phyloP scores from a whole-genome alignment of 2,797 vertebrate species.

The Ctenochaetus hawaiiensis region DNA sequence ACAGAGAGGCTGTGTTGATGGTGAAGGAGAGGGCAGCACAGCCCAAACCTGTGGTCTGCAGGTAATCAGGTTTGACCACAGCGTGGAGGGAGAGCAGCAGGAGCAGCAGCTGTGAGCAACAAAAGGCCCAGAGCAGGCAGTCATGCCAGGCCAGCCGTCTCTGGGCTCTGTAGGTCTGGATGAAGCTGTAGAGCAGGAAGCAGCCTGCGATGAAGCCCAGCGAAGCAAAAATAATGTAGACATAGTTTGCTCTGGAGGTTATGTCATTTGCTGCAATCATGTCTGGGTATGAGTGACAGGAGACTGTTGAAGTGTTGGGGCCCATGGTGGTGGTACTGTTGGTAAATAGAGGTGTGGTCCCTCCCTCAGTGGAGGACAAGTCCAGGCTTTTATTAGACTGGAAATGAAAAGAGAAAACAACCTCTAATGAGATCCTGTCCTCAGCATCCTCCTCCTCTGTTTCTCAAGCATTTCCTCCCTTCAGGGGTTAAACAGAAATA shows the following conservation, averaged over 20 bases:
- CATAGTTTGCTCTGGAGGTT: conserved; percentile 81
- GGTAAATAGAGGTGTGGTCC: background rate
- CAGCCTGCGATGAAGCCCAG: conserved; percentile 79
- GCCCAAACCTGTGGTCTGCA: conserved; percentile 68
- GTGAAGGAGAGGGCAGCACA: conserved; percentile 85
- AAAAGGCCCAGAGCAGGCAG: conserved; percentile 80
- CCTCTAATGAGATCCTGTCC: conserved; percentile 4
- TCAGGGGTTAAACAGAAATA: background rate
- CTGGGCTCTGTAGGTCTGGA: conserved; percentile 71
- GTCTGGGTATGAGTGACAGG: background rate
- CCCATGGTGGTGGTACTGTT: background rate
- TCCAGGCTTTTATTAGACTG: conserved; percentile 42
- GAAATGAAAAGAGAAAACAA: conserved; percentile 43
- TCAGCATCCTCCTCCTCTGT: conserved; percentile 1
- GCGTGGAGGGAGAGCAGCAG: conserved; percentile 85
- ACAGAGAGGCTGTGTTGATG: conserved; percentile 83
- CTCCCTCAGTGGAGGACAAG: background rate
- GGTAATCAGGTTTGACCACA: conserved; percentile 78
- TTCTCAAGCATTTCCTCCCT: conserved; percentile 21
- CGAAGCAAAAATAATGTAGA: conserved; percentile 78
- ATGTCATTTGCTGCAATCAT: conserved; percentile 78
- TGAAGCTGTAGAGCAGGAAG: conserved; percentile 80
- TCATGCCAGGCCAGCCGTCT: conserved; percentile 74
- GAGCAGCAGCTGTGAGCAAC: conserved; percentile 82
- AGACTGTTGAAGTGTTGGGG: background rate